phyloP scores from a whole-genome alignment of 2,113 vertebrate genomes.

The Mesoclemmys tuberculata region DNA sequence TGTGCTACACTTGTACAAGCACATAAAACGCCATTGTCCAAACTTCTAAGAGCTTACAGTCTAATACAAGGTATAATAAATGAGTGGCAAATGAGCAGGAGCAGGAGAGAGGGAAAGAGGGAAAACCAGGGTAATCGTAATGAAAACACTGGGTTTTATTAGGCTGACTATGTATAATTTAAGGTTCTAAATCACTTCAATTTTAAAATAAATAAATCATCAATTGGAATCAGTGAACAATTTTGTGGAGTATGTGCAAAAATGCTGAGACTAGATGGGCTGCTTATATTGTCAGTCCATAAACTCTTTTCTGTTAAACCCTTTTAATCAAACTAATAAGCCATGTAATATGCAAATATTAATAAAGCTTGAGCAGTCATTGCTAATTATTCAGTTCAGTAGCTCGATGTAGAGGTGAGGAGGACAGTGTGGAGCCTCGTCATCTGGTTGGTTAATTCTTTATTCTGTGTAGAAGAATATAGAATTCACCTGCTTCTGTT shows the following conservation, averaged over 20 bases:
- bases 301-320: neutral
- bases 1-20: neutral
- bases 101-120: neutral
- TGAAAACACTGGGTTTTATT: neutral
- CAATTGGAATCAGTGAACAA: neutral
- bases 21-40: neutral
- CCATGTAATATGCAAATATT: neutral
- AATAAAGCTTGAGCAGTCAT: neutral
- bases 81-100: neutral
- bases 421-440: neutral
- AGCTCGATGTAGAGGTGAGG: neutral
- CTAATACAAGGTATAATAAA: neutral
- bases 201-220: neutral
- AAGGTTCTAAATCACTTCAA: neutral
- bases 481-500: neutral
- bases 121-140: neutral
- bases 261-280: neutral
- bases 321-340: neutral
- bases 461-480: neutral
- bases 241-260: neutral
- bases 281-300: neutral
- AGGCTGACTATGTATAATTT: neutral
- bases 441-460: neutral
- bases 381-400: neutral
- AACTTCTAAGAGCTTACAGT: neutral